phyloP scores from a whole-genome alignment of 2,113 vertebrate genomes.

The Hyaena hyaena region DNA sequence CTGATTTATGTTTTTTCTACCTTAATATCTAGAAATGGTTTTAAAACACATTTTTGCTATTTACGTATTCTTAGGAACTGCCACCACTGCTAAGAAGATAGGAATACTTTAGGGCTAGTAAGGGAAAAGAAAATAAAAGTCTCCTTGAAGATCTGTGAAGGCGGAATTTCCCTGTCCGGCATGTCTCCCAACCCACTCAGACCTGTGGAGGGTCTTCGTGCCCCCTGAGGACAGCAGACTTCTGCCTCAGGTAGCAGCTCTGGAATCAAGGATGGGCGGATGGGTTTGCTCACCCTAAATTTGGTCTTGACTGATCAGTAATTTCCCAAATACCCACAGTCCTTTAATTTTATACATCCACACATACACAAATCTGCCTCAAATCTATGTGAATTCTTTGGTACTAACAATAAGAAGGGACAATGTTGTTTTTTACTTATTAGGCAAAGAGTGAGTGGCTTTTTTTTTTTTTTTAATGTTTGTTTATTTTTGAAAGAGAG shows the following conservation, averaged over 20 bases:
- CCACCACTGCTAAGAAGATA: neutral
- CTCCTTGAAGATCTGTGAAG: neutral
- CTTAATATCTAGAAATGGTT: neutral
- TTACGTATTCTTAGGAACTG: slow-evolving; percentile 1
- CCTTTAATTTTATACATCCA: neutral
- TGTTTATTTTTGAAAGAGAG: too few species aligned
- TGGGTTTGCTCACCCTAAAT: neutral
- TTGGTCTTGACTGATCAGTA: neutral
- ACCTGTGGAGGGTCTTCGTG: neutral
- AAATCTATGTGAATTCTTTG: neutral
- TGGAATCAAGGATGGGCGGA: neutral
- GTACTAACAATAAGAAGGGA: neutral
- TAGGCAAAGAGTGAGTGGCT: neutral
- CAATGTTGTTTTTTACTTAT: neutral
- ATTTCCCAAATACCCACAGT: neutral
- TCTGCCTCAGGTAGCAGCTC: neutral
- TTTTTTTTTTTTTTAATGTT: neutral
- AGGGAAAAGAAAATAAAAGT: neutral
- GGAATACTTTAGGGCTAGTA: neutral
- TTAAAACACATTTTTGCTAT: neutral
- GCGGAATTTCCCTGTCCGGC: neutral
- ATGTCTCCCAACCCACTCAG: neutral
- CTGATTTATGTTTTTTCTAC: neutral
- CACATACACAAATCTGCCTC: neutral
- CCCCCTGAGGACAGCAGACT: neutral